phyloP scores from a whole-genome alignment of 2,113 vertebrate genomes.

The Panthera uncia region DNA sequence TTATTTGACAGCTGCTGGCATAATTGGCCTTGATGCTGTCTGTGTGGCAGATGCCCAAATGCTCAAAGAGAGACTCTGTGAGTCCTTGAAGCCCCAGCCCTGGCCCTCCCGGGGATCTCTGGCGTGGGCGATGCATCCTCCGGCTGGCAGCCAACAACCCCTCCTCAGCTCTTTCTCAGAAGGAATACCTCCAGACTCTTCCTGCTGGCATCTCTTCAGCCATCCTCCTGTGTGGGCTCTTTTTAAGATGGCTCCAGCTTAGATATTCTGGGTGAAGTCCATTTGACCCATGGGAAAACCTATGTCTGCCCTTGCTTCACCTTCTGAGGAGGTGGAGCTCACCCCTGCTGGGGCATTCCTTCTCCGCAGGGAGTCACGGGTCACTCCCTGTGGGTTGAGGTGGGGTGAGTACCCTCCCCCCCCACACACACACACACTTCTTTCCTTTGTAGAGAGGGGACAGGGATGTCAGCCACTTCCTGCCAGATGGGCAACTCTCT shows the following conservation, averaged over 20 bases:
- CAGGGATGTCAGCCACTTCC: background rate
- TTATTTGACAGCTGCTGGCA: background rate
- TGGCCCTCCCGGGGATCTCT: background rate
- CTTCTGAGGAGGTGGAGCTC: background rate
- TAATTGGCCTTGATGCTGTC: background rate
- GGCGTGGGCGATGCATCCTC: background rate
- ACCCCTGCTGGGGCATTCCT: accelerated
- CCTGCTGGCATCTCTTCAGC: background rate
- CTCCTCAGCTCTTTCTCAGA: background rate
- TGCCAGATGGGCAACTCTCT: background rate
- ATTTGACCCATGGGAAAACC: background rate
- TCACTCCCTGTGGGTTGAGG: background rate
- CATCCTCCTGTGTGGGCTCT: background rate
- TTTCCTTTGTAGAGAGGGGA: background rate
- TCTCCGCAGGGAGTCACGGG: background rate
- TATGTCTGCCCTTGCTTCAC: background rate
- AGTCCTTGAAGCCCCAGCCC: background rate
- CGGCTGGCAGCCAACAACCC: background rate
- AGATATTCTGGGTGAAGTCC: background rate
- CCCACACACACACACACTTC: background rate
- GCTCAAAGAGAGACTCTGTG: background rate
- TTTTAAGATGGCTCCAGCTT: background rate
- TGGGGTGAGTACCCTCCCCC: background rate
- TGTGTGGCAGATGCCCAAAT: background rate
- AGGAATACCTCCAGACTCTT: background rate